Evolutionary conservation across 2,888 invertebrate genomes (phyloP).

Genomic region (Neuroscelio doddi): DNA sequence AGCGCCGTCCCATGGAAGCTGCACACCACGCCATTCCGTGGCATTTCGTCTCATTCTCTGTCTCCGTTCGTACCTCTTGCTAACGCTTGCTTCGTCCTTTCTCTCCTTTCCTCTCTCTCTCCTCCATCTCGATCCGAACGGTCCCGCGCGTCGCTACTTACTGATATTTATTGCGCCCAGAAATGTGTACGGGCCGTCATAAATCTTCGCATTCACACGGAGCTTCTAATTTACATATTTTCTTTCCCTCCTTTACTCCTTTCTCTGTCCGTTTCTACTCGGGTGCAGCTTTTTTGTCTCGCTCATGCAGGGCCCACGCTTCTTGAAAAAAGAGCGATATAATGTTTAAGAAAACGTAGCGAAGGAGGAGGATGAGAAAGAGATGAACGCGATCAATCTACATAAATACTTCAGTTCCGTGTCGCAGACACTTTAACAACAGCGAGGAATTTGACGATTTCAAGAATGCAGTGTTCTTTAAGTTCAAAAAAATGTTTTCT

Average conservation of each 20-base stretch:
- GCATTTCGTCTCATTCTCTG: constrained; percentile 9
- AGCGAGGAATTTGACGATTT: neutral
- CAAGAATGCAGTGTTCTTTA: too few relatives aligned
- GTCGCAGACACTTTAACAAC: too few relatives aligned
- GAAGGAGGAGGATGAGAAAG: constrained; percentile 13
- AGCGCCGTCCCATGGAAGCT: constrained; percentile 21
- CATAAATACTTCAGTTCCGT: too few relatives aligned
- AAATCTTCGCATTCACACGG: constrained; percentile 72
- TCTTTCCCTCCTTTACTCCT: constrained; percentile 42
- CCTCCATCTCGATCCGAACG: constrained; percentile 54
- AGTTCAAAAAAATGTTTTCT: neutral
- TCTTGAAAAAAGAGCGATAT: constrained; percentile 38
- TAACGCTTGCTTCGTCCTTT: too few relatives aligned
- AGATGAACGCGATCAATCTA: constrained; percentile 12
- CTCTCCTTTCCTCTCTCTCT: constrained; percentile 15
- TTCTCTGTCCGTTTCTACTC: constrained; percentile 23
- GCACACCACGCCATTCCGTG: constrained; percentile 16
- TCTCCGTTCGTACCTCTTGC: neutral
- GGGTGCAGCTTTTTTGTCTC: constrained; percentile 26
- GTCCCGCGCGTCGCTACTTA: constrained; percentile 69
- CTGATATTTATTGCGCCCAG: constrained; percentile 72
- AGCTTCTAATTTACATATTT: constrained; percentile 72
- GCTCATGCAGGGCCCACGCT: constrained; percentile 26
- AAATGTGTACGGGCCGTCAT: constrained; percentile 70
- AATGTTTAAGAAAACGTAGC: constrained; percentile 20